A percentile compares a stretch with the other conserved stretches of the same genome.
Conservation (phyloP, 2,888 invertebrate genomes). For the Lepidochitona cinerea region DNA sequence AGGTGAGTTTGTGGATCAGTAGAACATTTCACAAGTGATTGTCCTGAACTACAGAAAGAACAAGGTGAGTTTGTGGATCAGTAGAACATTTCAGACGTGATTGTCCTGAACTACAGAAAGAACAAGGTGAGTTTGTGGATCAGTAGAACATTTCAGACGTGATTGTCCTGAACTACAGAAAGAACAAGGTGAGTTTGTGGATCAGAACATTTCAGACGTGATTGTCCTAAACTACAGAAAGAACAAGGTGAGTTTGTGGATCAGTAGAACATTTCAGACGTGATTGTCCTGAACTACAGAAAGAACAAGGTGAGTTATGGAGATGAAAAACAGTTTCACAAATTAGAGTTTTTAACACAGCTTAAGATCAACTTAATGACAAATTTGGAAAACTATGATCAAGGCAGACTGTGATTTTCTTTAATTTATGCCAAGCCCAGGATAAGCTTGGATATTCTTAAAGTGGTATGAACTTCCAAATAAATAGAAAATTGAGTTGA, state of each 20-base stretch:
- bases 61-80: slow-evolving; percentile 82
- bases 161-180: slow-evolving; percentile 82
- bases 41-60: slow-evolving; percentile 80
- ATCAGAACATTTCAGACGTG: slow-evolving; percentile 85
- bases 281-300: slow-evolving; percentile 82
- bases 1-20: slow-evolving; percentile 85
- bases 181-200: slow-evolving; percentile 78
- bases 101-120: slow-evolving; percentile 80
- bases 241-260: slow-evolving; percentile 78
- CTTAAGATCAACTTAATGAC: too few species aligned
- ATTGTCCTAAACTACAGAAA: slow-evolving; percentile 82
- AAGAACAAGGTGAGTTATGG: slow-evolving; percentile 59
- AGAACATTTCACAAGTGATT: slow-evolving; percentile 84
- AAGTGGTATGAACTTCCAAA: too few species aligned
- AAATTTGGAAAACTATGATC: too few species aligned
- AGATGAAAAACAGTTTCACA: too few species aligned
- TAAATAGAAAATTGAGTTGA: too few species aligned
- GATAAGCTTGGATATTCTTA: too few species aligned
- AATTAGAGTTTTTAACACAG: too few species aligned
- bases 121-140: slow-evolving; percentile 80
- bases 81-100: slow-evolving; percentile 86
- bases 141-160: slow-evolving; percentile 86
- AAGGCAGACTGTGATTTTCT: too few species aligned
- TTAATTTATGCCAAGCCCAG: too few species aligned
- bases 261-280: slow-evolving; percentile 88